Evolutionary conservation across 1,140 invertebrate species (phyloP).

Genomic region (Drosophila subobscura): DNA sequence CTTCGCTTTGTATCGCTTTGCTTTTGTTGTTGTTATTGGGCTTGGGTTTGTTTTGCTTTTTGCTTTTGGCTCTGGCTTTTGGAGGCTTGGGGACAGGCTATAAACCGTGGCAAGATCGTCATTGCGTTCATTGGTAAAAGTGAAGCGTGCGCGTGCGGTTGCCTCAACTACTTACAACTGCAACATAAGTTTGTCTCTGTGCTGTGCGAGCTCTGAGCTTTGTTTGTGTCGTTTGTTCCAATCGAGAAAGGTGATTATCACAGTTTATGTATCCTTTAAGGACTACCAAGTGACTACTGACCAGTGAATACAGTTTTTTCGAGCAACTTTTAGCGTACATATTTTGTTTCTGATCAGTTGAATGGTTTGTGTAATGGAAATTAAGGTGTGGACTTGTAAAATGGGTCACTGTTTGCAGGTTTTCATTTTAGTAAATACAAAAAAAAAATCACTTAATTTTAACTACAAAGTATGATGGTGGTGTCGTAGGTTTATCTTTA

Average conservation of each 20-base stretch:
- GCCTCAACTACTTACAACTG: constrained; percentile 37
- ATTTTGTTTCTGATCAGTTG: background rate
- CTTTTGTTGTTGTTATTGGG: constrained; percentile 14
- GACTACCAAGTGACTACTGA: constrained; percentile 20
- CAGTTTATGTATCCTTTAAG: constrained; percentile 32
- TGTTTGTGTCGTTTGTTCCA: constrained; percentile 36
- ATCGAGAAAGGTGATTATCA: constrained; percentile 54
- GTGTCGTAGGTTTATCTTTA: no score
- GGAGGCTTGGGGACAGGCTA: constrained; percentile 76
- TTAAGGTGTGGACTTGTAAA: no score
- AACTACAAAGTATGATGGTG: no score
- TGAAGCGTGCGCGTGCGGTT: constrained; percentile 80
- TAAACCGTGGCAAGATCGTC: constrained; percentile 83
- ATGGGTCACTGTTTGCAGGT: no score
- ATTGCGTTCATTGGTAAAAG: constrained; percentile 83
- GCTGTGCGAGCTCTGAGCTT: constrained; percentile 6
- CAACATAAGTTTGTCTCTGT: constrained; percentile 38
- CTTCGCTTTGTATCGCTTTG: background rate
- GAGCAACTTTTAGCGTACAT: background rate
- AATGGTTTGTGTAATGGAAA: background rate
- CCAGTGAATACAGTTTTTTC: constrained; percentile 2
- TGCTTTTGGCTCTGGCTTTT: constrained; percentile 58
- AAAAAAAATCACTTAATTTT: background rate
- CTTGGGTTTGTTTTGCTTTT: constrained; percentile 34
- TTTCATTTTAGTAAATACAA: no score